Evolutionary conservation across 2,797 vertebrate species (phyloP), one percentile per base, ranked within the genome.

Genomic region (Alfaro cultratus): DNA sequence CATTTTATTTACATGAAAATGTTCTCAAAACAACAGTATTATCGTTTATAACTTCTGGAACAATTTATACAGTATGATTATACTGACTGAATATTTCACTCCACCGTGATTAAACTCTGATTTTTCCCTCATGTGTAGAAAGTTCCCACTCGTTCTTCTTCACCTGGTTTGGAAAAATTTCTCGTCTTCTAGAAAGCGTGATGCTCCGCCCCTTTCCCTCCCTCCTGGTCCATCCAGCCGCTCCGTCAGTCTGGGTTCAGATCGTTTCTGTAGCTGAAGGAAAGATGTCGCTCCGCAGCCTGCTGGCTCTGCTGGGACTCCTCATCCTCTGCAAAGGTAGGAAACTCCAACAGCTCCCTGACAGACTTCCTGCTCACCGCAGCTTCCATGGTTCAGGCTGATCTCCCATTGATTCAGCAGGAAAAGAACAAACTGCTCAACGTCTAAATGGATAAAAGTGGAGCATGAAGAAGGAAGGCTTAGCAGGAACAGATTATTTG

Each of bases 271-370:
- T 12, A 16, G 0, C 26, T 4, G 31, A 18, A 47, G 78, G 81
- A 60, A 92, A 75, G 79, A 96, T 96, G 95, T 81, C 77, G 71
- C 60, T 76, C 26, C 12, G 78, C 85, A 29, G 68, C 26, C 82
- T 94, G 0, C 78, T 94, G 83, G 34, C 3, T 83, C 85, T 95
- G 84, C 79, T 94, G 83, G 88, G 79, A 73, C 76, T 94, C 73
- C 83, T 95, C 21, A 3, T 82, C 62, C 85, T 95, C 89, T 94
- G 93, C 87, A 87, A 83, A 95, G 96, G 96, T 96, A 92, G 93
- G 91, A 88, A 34, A 43, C 31, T 2, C 7, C 3, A 0, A 2
- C 3, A 43, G 34, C 75, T 6, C 0, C 41, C 78, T 1, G n/a
- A 1, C 3, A n/a, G 11, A 71, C 6, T 21, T 81, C 12, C 1